These are phyloP conservation scores for Cololabis saira DNA, from an alignment of 2,113 vertebrate genomes.

Conservation along the genomic window DNA sequence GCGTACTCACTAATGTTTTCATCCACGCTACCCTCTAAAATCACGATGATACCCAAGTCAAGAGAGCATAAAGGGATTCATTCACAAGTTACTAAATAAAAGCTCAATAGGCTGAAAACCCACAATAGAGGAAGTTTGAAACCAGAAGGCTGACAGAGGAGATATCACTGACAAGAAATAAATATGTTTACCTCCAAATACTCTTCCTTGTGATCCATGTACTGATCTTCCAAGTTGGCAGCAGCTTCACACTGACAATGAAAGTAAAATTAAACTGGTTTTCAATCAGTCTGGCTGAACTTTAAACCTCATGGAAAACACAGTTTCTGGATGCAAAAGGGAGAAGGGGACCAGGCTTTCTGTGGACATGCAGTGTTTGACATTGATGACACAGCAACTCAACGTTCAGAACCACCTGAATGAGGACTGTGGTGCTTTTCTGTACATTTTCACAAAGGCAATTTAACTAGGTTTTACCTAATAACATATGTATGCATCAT, in stretches of 20 bases:
- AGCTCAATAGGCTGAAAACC: neutral
- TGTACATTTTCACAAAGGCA: no score
- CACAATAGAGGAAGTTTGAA: neutral
- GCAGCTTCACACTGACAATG: conserved; percentile 41
- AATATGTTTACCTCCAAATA: conserved; percentile 67
- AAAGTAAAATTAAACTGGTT: conserved; percentile 1
- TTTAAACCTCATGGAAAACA: neutral
- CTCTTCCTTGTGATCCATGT: conserved; percentile 43
- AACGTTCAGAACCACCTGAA: no score
- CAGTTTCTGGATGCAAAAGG: neutral
- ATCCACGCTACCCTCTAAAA: neutral
- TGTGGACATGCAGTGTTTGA: no score
- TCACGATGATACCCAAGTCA: neutral
- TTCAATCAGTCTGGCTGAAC: neutral
- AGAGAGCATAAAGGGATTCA: neutral
- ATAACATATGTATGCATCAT: no score
- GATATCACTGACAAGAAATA: neutral
- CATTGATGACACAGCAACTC: no score
- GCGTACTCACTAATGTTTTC: neutral
- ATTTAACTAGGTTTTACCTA: no score
- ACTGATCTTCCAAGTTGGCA: conserved; percentile 21
- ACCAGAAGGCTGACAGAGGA: neutral
- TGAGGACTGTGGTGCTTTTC: no score
- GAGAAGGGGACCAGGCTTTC: no score
- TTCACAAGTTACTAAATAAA: no score